Evolutionary conservation across 2,797 vertebrate genomes (phyloP).

Genomic region (Netta rufina): DNA sequence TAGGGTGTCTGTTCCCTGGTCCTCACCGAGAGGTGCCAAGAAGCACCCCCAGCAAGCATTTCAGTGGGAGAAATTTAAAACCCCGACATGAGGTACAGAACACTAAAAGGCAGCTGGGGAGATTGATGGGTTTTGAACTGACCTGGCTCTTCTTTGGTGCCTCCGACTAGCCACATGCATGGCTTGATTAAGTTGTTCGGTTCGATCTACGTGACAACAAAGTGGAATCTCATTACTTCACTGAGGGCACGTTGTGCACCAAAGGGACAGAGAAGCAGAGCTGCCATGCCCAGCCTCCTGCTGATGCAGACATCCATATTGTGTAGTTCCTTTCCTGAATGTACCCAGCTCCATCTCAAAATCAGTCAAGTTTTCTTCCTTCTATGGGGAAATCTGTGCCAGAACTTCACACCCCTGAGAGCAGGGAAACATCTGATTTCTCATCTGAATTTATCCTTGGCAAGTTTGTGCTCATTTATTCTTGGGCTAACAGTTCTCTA

Average conservation of each 20-base stretch:
- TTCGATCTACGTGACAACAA: neutral
- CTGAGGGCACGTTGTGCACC: neutral
- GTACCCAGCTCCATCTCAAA: neutral
- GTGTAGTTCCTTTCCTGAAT: rapidly evolving
- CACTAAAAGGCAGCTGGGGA: neutral
- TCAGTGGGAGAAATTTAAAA: neutral
- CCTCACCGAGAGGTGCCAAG: neutral
- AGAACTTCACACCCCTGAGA: neutral
- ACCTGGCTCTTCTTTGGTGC: neutral
- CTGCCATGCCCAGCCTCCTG: rapidly evolving
- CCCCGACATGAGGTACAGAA: neutral
- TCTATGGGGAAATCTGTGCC: neutral
- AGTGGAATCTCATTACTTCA: neutral
- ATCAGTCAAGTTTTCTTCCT: neutral
- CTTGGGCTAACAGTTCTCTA: neutral
- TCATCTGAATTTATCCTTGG: neutral
- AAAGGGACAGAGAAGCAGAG: neutral
- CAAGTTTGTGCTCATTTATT: neutral
- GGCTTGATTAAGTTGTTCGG: neutral
- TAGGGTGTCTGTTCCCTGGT: neutral
- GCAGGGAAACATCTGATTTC: neutral
- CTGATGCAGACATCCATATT: neutral
- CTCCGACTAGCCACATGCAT: neutral
- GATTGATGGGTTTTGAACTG: neutral
- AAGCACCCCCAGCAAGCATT: neutral